Percentiles rank a stretch among this genome's conserved stretches.
These are phyloP conservation scores for Octodonta nipae DNA, from an alignment of 2,888 invertebrate genomes.

Conservation along the genomic window DNA sequence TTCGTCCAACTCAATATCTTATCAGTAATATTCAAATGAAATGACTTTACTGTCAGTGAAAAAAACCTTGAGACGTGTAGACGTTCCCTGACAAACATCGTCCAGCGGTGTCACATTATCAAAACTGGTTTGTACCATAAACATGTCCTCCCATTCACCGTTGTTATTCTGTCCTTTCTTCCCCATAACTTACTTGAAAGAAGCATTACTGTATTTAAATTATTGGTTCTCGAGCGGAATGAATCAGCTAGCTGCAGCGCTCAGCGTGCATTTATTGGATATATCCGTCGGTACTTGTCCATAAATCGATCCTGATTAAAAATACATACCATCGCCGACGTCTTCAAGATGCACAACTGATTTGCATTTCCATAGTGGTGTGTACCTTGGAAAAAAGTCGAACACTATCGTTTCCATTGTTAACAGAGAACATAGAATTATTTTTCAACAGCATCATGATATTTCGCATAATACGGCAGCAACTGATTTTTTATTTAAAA, in stretches of 20 bases:
- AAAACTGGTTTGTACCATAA: conserved; percentile 10
- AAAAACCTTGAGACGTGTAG: conserved; percentile 1
- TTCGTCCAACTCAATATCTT: not conserved
- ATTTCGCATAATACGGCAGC: too few relatives aligned
- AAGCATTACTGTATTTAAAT: conserved; percentile 15
- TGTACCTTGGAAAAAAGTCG: too few relatives aligned
- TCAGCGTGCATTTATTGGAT: conserved; percentile 11
- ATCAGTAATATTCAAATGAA: not conserved
- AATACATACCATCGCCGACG: too few relatives aligned
- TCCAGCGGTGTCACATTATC: conserved; percentile 12
- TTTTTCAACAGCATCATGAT: too few relatives aligned
- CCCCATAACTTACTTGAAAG: conserved; percentile 11
- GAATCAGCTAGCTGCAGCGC: conserved; percentile 12
- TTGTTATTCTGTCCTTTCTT: conserved; percentile 9
- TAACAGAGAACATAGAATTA: too few relatives aligned
- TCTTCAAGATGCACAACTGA: too few relatives aligned
- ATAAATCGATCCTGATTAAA: not conserved
- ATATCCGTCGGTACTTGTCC: not conserved
- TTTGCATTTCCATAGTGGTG: too few relatives aligned
- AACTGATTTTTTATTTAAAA: too few relatives aligned
- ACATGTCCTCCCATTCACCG: conserved; percentile 7
- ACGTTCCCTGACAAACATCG: conserved; percentile 11
- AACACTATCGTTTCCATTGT: too few relatives aligned
- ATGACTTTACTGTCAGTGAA: not conserved
- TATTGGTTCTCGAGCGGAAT: conserved; percentile 14